Evolutionary conservation across 2,888 invertebrate species (phyloP).

Genomic region (Hylaea fasciaria): DNA sequence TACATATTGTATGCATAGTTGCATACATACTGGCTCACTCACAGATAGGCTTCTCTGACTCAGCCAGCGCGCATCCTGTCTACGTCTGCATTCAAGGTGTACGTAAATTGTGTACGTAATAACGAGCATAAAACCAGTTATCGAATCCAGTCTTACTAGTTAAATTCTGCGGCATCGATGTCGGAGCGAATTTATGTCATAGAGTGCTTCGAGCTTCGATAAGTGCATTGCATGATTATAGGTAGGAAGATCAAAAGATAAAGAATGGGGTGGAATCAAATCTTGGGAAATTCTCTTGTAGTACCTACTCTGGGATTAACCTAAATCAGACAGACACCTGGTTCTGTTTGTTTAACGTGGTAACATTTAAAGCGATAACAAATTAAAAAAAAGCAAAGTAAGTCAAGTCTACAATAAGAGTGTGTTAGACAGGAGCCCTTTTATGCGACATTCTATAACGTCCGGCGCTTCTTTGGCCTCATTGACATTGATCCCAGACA

Average conservation of each 20-base stretch:
- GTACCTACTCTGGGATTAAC: too few relatives aligned
- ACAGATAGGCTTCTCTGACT: slow-evolving; percentile 29
- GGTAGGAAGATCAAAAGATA: neutral
- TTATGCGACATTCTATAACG: too few relatives aligned
- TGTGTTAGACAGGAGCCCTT: neutral
- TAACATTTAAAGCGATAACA: neutral
- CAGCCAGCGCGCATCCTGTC: slow-evolving; percentile 40
- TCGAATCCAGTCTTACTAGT: slow-evolving; percentile 17
- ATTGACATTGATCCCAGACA: too few relatives aligned
- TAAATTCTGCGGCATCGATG: slow-evolving; percentile 14
- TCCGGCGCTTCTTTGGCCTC: too few relatives aligned
- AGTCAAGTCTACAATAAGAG: neutral
- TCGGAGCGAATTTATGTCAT: slow-evolving; percentile 16
- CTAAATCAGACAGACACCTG: neutral
- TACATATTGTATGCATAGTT: too few relatives aligned
- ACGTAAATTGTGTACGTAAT: slow-evolving; percentile 30
- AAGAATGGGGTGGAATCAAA: slow-evolving; percentile 3
- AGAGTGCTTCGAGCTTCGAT: slow-evolving; percentile 4
- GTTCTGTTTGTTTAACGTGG: slow-evolving; percentile 1
- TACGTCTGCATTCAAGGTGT: slow-evolving; percentile 34
- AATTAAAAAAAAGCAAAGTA: neutral
- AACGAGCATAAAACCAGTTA: slow-evolving; percentile 32
- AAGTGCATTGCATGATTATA: slow-evolving; percentile 12
- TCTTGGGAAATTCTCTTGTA: neutral
- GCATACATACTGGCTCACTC: slow-evolving; percentile 9